These are phyloP conservation scores for Abscondita cerata DNA, from an alignment of 2,888 invertebrate genomes.

Conservation along the genomic window DNA sequence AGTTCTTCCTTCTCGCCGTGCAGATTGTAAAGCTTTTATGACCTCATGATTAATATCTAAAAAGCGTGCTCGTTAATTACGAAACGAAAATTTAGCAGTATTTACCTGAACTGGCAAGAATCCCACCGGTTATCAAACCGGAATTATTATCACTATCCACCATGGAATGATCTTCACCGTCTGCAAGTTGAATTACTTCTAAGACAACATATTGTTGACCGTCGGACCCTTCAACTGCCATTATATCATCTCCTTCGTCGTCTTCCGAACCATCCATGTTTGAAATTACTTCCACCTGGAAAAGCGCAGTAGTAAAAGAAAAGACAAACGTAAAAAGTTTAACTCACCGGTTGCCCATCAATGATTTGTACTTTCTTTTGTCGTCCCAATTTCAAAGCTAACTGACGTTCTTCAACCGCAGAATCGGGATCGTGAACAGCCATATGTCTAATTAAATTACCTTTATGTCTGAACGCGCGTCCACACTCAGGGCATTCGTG, in stretches of 20 bases:
- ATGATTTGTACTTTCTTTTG: slow-evolving; percentile 78
- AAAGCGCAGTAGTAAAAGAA: not conserved
- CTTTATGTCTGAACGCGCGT: slow-evolving; percentile 83
- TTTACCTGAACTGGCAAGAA: slow-evolving; percentile 54
- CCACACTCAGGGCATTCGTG: slow-evolving; percentile 86
- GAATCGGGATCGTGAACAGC: slow-evolving; percentile 90
- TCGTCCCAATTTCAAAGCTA: slow-evolving; percentile 79
- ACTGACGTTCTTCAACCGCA: slow-evolving; percentile 73
- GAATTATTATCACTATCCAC: slow-evolving; percentile 62
- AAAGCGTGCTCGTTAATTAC: slow-evolving; percentile 2
- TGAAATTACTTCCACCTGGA: slow-evolving; percentile 59
- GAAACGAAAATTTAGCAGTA: slow-evolving; percentile 16
- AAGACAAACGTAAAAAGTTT: not conserved
- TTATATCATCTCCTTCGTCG: slow-evolving; percentile 67
- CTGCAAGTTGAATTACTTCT: slow-evolving; percentile 81
- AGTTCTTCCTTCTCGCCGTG: slow-evolving; percentile 52
- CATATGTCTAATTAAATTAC: slow-evolving; percentile 91
- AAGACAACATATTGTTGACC: slow-evolving; percentile 90
- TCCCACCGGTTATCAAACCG: slow-evolving; percentile 58
- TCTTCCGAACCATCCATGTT: slow-evolving; percentile 57
- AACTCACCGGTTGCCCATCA: slow-evolving; percentile 58
- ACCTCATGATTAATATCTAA: slow-evolving; percentile 59
- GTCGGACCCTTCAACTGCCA: slow-evolving; percentile 73
- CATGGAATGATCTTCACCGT: slow-evolving; percentile 71
- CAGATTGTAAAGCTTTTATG: slow-evolving; percentile 56